These are phyloP conservation scores for Cyrtonyx montezumae DNA, from an alignment of 2,113 vertebrate species.

Conservation along the genomic window DNA sequence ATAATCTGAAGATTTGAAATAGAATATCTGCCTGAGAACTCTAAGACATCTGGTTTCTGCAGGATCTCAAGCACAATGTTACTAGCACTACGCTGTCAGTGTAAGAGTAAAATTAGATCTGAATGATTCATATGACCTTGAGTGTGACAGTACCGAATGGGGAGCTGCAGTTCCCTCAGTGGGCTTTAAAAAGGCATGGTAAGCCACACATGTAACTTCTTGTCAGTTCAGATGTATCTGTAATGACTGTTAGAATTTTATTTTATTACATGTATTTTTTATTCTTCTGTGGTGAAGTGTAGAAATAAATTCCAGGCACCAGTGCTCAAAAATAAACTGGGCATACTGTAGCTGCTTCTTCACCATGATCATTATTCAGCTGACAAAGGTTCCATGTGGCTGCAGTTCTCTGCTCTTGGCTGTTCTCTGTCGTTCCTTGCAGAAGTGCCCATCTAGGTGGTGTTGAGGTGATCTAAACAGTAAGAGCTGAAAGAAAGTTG, in stretches of 20 bases:
- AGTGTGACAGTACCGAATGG: not conserved
- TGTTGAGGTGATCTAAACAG: not conserved
- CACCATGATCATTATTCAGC: rapidly evolving
- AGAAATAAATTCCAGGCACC: not conserved
- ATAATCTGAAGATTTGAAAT: not conserved
- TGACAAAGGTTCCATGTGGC: not conserved
- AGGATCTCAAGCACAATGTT: not conserved
- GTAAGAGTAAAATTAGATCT: not conserved
- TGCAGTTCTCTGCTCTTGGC: not conserved
- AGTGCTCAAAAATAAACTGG: not conserved
- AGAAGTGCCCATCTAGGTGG: not conserved
- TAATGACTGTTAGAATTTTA: not conserved
- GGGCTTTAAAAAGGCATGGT: not conserved
- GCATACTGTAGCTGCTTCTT: not conserved
- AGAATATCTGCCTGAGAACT: not conserved
- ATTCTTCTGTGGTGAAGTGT: not conserved
- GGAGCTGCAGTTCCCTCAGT: not conserved
- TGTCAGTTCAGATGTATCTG: not conserved
- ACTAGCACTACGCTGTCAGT: not conserved
- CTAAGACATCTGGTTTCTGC: not conserved
- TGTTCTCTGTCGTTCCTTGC: not conserved
- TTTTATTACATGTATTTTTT: not conserved
- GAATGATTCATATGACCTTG: not conserved
- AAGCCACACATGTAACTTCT: not conserved
- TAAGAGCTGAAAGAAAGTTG: not conserved